phyloP scores from a whole-genome alignment of 2,888 invertebrate genomes.

The Caenorhabditis macrosperma region DNA sequence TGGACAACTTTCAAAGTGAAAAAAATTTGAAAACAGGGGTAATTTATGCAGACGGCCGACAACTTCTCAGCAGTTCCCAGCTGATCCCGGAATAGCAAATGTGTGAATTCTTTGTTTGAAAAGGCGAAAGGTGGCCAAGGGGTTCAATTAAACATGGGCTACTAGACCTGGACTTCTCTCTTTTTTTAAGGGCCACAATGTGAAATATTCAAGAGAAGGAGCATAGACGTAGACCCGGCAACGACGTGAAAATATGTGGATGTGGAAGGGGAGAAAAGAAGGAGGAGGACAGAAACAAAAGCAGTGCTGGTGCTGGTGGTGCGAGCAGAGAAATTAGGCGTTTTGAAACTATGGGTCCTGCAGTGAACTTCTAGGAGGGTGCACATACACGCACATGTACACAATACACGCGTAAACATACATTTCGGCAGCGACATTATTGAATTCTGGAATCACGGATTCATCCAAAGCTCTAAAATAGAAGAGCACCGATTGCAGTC shows the following conservation, averaged over 20 bases:
- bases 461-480: constrained; percentile 52
- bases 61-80: not conserved
- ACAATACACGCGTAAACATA: constrained; percentile 42
- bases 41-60: not conserved
- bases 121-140: not conserved
- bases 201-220: constrained; percentile 24
- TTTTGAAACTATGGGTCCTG: constrained; percentile 28
- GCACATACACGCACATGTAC: constrained; percentile 19
- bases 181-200: not conserved
- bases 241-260: constrained; percentile 23
- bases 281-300: constrained; percentile 33
- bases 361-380: constrained; percentile 3
- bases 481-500: constrained; percentile 37
- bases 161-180: not conserved
- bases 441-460: constrained; percentile 52
- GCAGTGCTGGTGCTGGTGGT: constrained; percentile 27
- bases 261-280: constrained; percentile 12
- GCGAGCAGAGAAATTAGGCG: constrained; percentile 5
- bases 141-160: constrained; percentile 2
- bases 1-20: too few species aligned
- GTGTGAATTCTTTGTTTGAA: not conserved
- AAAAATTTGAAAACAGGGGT: too few species aligned
- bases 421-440: constrained; percentile 59
- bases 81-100: constrained; percentile 5
- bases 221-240: constrained; percentile 19